A percentile compares a stretch with the other conserved stretches of the same genome.
phyloP scores from a whole-genome alignment of 2,888 invertebrate genomes.

The Lissonota sp. region DNA sequence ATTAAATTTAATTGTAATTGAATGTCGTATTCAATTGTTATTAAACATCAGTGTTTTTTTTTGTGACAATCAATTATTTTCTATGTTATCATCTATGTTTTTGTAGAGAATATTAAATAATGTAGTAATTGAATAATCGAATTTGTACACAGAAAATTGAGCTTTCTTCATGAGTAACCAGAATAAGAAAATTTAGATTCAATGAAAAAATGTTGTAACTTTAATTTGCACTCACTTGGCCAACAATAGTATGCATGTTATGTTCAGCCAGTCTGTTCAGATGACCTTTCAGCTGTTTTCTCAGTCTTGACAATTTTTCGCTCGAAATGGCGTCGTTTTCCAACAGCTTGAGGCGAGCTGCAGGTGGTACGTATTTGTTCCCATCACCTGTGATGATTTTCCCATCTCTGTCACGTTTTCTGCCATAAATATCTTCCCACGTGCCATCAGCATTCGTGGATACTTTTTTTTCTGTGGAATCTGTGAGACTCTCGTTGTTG shows the following conservation, averaged over 20 bases:
- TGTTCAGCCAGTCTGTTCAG: slow-evolving; percentile 94
- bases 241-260: slow-evolving; percentile 93
- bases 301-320: slow-evolving; percentile 88
- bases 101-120: background rate
- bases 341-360: slow-evolving; percentile 87
- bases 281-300: slow-evolving; percentile 93
- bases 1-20: too few relatives aligned
- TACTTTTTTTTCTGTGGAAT: slow-evolving; percentile 39
- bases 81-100: background rate
- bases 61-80: background rate
- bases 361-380: slow-evolving; percentile 93
- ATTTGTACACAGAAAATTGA: too few relatives aligned
- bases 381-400: slow-evolving; percentile 87
- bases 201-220: background rate
- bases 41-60: too few relatives aligned
- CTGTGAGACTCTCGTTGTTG: slow-evolving; percentile 40
- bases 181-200: too few relatives aligned
- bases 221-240: slow-evolving; percentile 79
- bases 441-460: slow-evolving; percentile 74
- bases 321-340: slow-evolving; percentile 82
- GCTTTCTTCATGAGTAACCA: too few relatives aligned
- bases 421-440: slow-evolving; percentile 98
- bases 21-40: too few relatives aligned
- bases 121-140: slow-evolving; percentile 13
- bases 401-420: slow-evolving; percentile 92